Evolutionary conservation across 2,888 invertebrate species (phyloP).

Genomic region (Gymnosoma rotundatum): DNA sequence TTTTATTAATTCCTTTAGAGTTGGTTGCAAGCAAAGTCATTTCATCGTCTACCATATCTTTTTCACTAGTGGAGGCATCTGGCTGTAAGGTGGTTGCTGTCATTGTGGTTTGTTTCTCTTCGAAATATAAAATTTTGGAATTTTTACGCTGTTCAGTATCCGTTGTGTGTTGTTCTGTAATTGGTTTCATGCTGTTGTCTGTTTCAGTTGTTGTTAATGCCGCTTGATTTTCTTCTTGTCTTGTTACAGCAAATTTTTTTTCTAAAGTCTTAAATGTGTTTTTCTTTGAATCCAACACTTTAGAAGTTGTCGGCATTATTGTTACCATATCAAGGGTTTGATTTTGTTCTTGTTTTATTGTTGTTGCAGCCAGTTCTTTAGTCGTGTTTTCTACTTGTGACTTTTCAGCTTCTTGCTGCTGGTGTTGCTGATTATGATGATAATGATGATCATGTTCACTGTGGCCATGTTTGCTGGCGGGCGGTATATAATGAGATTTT

Average conservation of each 20-base stretch:
- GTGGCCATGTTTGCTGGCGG: constrained; percentile 75
- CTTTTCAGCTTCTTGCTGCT: not conserved
- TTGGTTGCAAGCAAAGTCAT: not conserved
- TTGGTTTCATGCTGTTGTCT: constrained; percentile 56
- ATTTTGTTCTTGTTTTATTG: constrained; percentile 20
- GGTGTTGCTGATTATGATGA: constrained; percentile 14
- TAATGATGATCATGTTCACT: constrained; percentile 55
- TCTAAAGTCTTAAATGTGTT: constrained; percentile 37
- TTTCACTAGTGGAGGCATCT: constrained; percentile 16
- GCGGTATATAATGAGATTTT: constrained; percentile 81
- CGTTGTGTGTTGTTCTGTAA: constrained; percentile 60
- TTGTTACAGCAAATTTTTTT: constrained; percentile 1
- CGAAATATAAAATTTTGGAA: constrained; percentile 53
- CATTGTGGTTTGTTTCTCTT: constrained; percentile 52
- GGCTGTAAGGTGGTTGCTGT: constrained; percentile 48
- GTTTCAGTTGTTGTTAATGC: constrained; percentile 26
- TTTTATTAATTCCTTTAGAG: constrained; percentile 20
- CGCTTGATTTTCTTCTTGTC: constrained; percentile 9
- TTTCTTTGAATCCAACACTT: constrained; percentile 18
- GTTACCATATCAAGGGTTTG: constrained; percentile 30
- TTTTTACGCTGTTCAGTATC: constrained; percentile 52
- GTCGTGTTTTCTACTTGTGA: constrained; percentile 42
- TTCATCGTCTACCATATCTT: constrained; percentile 26
- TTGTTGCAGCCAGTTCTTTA: constrained; percentile 21
- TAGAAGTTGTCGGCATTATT: constrained; percentile 31